phyloP scores from a whole-genome alignment of 53 echinoderm and acorn worm species.

The Luidia sarsii region DNA sequence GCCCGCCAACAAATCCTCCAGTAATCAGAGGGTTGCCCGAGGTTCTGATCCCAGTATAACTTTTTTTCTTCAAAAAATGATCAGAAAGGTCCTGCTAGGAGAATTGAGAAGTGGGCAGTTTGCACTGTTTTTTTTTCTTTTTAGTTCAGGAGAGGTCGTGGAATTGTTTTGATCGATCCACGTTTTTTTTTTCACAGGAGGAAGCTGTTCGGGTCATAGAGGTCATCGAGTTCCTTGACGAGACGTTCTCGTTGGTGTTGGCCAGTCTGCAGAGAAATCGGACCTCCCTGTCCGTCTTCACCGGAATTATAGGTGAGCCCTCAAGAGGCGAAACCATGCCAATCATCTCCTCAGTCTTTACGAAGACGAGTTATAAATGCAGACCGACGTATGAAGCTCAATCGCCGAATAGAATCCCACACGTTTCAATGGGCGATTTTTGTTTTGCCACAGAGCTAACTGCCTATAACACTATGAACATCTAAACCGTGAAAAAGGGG shows the following conservation, averaged over 20 bases:
- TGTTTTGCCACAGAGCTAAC: neutral
- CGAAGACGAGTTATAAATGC: neutral
- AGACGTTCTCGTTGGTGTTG: conserved; percentile 2
- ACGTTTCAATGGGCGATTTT: neutral
- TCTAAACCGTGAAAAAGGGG: no score
- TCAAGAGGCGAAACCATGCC: no score
- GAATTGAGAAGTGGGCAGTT: no score
- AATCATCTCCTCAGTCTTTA: neutral
- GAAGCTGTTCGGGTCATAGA: neutral
- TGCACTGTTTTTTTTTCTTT: neutral
- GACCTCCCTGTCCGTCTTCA: neutral
- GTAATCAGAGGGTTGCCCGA: no score
- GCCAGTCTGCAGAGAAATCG: neutral
- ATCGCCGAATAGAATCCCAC: no score
- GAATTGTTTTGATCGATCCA: neutral
- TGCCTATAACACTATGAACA: no score
- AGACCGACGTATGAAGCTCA: no score
- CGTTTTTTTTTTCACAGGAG: neutral
- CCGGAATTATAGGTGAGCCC: conserved; percentile 14
- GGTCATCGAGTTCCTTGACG: conserved; percentile 32
- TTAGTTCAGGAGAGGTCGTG: neutral
- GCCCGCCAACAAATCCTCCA: no score
- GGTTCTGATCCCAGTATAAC: no score
- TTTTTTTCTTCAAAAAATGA: no score
- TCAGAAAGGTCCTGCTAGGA: no score